Percentiles rank a stretch among this genome's conserved stretches.
Evolutionary conservation across 37 sponge, comb jelly and placozoan genomes (phyloP).

Genomic region (Eunapius fragilis): DNA sequence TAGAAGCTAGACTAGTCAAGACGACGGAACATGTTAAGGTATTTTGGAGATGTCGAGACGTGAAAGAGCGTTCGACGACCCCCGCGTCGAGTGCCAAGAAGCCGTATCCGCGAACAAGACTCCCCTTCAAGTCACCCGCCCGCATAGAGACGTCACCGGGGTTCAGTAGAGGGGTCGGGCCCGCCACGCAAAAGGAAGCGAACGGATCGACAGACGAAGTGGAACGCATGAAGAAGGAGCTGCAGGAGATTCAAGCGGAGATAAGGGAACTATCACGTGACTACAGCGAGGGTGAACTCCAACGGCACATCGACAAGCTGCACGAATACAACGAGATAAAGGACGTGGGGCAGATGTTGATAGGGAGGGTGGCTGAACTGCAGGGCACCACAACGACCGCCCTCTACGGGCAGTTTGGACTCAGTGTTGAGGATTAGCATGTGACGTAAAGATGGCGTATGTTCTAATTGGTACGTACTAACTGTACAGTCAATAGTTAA

Average conservation of each 20-base stretch:
- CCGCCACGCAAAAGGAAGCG: not conserved
- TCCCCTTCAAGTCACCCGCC: slow-evolving; percentile 41
- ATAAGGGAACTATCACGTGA: slow-evolving; percentile 33
- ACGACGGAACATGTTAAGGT: not conserved
- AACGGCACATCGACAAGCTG: slow-evolving; percentile 71
- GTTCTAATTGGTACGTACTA: too few species aligned
- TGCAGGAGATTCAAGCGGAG: slow-evolving; percentile 29
- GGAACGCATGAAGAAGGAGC: slow-evolving; percentile 7
- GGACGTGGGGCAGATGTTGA: slow-evolving; percentile 81
- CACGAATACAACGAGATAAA: slow-evolving; percentile 96
- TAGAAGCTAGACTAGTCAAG: not conserved
- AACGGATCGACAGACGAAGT: slow-evolving; percentile 10
- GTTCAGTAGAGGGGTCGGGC: not conserved
- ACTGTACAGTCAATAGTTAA: too few species aligned
- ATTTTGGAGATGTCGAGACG: not conserved
- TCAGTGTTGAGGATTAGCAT: slow-evolving; percentile 50
- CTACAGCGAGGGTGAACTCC: slow-evolving; percentile 74
- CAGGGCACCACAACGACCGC: slow-evolving; percentile 51
- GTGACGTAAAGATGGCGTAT: too few species aligned
- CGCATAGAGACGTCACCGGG: not conserved
- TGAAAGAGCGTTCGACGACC: not conserved
- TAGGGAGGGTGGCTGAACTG: slow-evolving; percentile 88
- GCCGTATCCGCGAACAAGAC: slow-evolving; percentile 3
- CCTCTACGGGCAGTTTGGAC: slow-evolving; percentile 69
- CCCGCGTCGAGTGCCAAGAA: not conserved